Evolutionary conservation across 2,888 invertebrate species (phyloP).

Genomic region (Fabriciana adippe): DNA sequence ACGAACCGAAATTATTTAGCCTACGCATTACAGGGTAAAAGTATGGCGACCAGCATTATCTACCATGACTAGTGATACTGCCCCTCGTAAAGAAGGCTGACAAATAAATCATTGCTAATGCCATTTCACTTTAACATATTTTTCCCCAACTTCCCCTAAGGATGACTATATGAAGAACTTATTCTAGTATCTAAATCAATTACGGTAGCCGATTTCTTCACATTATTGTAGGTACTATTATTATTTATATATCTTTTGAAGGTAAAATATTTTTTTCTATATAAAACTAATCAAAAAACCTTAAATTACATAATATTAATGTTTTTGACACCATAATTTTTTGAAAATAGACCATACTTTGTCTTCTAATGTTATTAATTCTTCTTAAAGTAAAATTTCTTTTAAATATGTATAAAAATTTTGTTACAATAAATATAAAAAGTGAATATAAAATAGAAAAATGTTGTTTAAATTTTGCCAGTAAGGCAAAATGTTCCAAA

Average conservation of each 20-base stretch:
- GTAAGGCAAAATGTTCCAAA: neutral
- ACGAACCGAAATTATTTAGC: conserved; percentile 20
- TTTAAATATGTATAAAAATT: no score
- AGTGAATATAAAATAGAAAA: neutral
- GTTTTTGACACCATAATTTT: no score
- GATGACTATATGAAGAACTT: conserved; percentile 39
- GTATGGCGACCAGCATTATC: conserved; percentile 71
- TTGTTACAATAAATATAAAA: no score
- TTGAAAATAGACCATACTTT: no score
- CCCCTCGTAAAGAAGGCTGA: conserved; percentile 59
- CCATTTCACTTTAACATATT: conserved; percentile 72
- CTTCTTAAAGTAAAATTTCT: no score
- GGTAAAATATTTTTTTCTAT: no score
- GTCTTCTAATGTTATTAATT: no score
- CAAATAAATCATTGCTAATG: conserved; percentile 78
- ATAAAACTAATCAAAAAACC: no score
- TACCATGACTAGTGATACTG: conserved; percentile 70
- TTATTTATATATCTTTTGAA: no score
- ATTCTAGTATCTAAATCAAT: conserved; percentile 20
- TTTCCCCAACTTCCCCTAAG: conserved; percentile 49
- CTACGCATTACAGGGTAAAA: conserved; percentile 33
- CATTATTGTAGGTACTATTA: neutral
- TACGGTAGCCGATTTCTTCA: neutral
- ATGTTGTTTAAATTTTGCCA: neutral
- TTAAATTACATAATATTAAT: no score